Conservation (phyloP, 2,888 invertebrate genomes). For the Pantelozetes paolii region DNA sequence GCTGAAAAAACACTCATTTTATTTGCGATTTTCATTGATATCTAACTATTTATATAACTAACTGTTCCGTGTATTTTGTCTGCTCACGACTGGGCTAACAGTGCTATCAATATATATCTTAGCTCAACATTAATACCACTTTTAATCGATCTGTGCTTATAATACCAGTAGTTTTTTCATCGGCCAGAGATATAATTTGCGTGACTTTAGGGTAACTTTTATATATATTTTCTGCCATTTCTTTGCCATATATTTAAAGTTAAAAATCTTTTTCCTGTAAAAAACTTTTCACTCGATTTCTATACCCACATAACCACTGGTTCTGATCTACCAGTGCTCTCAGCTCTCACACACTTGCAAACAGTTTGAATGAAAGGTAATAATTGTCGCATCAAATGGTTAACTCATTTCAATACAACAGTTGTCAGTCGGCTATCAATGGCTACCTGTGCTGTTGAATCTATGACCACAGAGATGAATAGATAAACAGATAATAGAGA, state of each 20-base stretch:
- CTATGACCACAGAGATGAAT: no score
- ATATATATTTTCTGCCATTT: not conserved
- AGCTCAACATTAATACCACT: no score
- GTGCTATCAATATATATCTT: no score
- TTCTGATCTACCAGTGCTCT: not conserved
- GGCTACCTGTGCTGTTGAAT: not conserved
- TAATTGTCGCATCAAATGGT: slow-evolving; percentile 31
- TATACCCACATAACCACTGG: no score
- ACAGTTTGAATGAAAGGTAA: slow-evolving; percentile 21
- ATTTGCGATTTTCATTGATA: no score
- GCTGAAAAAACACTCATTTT: no score
- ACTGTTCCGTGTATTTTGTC: not conserved
- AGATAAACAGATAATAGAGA: no score
- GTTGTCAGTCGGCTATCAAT: slow-evolving; percentile 4
- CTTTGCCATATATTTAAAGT: not conserved
- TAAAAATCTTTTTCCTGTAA: no score
- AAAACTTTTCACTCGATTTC: no score
- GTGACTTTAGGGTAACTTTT: slow-evolving; percentile 10
- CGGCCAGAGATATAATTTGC: not conserved
- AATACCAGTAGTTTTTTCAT: slow-evolving; percentile 5
- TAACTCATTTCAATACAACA: slow-evolving; percentile 9
- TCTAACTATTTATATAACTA: not conserved
- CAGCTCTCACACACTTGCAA: no score
- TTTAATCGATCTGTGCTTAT: not conserved
- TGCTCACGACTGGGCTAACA: not conserved